Evolutionary conservation across 2,113 vertebrate species (phyloP).

Genomic region (Amphiprion percula): DNA sequence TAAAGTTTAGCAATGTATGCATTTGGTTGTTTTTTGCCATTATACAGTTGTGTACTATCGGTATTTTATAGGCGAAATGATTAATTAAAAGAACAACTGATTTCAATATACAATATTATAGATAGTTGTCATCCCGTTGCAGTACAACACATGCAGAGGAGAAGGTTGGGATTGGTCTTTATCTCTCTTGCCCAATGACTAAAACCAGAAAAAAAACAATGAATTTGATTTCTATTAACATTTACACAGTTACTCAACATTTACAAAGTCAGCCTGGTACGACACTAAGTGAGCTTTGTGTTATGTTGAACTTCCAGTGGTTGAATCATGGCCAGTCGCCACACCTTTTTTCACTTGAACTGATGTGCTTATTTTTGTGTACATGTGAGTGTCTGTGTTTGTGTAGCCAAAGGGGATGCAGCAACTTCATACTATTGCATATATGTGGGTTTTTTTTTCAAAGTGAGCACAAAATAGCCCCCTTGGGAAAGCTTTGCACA

Average conservation of each 20-base stretch:
- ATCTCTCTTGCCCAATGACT: no score
- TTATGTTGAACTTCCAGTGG: no score
- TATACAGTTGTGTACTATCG: no score
- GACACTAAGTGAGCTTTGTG: not conserved
- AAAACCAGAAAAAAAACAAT: no score
- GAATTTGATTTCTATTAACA: not conserved
- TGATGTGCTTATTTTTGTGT: no score
- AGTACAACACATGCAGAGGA: no score
- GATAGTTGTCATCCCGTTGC: no score
- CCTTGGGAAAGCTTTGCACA: slow-evolving; percentile 26
- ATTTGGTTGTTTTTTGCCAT: not conserved
- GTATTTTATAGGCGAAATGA: no score
- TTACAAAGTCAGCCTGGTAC: not conserved
- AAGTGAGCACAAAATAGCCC: slow-evolving; percentile 28
- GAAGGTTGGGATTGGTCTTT: no score
- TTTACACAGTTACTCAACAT: not conserved
- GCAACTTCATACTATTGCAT: not conserved
- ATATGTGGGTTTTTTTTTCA: not conserved
- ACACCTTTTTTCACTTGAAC: not conserved
- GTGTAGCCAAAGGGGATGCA: not conserved
- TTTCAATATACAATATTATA: no score
- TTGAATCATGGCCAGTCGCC: not conserved
- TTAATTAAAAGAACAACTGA: no score
- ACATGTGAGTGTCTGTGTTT: no score
- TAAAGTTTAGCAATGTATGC: not conserved